A percentile compares a stretch with the other conserved stretches of the same genome.
These are phyloP conservation scores for Ancistrus triradiatus DNA, from an alignment of 2,113 vertebrate genomes.

Conservation along the genomic window DNA sequence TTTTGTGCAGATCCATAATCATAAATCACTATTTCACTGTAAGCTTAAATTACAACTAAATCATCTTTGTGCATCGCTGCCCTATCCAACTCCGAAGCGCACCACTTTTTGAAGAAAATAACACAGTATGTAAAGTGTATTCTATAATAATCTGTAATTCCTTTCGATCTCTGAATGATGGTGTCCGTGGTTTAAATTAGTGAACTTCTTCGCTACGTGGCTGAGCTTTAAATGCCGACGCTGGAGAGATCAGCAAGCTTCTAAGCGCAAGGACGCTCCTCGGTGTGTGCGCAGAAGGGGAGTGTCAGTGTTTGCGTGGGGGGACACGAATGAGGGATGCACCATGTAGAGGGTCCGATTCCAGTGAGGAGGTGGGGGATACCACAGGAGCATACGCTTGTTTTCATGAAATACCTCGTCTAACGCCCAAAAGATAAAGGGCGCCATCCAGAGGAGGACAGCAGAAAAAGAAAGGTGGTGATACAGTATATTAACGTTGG, in stretches of 20 bases:
- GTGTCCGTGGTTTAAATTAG: background rate
- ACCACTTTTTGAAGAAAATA: too few species aligned
- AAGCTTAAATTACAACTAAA: too few species aligned
- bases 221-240: conserved; percentile 1
- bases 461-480: background rate
- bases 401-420: too few species aligned
- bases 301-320: background rate
- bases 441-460: background rate
- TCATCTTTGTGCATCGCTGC: too few species aligned
- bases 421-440: too few species aligned
- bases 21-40: background rate
- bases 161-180: background rate
- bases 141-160: too few species aligned
- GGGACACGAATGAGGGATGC: background rate
- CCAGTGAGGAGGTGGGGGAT: background rate
- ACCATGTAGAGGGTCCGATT: background rate
- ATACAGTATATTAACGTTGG: too few species aligned
- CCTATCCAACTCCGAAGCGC: too few species aligned
- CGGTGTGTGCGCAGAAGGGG: too few species aligned
- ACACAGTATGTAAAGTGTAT: too few species aligned
- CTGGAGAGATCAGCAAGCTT: background rate
- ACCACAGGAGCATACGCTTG: background rate
- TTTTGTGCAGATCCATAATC: conserved; percentile 26
- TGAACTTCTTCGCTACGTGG: background rate
- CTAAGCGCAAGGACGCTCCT: background rate